A percentile compares a stretch with the other conserved stretches of the same genome.
phyloP scores from a whole-genome alignment of 2,113 vertebrate species.

The Rhinichthys klamathensis region DNA sequence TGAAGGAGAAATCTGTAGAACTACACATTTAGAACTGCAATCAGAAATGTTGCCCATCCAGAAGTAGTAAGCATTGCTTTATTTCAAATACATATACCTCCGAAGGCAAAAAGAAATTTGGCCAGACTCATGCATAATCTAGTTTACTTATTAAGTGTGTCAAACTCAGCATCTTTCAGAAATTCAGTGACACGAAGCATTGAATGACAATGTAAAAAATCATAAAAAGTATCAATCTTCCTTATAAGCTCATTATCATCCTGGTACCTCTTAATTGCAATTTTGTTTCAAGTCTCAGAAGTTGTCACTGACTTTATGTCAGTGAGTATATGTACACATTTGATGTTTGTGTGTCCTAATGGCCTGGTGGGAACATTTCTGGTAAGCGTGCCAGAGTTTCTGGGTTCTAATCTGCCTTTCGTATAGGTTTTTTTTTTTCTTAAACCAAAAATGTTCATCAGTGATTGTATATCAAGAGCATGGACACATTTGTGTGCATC shows the following conservation, averaged over 20 bases:
- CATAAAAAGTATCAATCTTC: too few species aligned
- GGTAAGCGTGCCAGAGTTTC: too few species aligned
- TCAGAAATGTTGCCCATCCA: not conserved
- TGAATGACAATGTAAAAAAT: not conserved
- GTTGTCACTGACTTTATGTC: too few species aligned
- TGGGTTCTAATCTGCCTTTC: too few species aligned
- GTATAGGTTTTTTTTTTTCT: too few species aligned
- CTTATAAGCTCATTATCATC: not conserved
- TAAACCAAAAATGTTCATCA: too few species aligned
- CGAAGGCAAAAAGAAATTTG: not conserved
- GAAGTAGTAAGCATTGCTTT: not conserved
- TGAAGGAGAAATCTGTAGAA: constrained; percentile 54
- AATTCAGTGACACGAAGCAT: not conserved
- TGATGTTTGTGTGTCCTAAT: too few species aligned
- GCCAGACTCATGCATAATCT: not conserved
- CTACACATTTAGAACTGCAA: constrained; percentile 27
- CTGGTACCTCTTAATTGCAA: not conserved
- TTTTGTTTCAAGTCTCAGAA: not conserved
- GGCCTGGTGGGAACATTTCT: too few species aligned
- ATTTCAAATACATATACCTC: not conserved
- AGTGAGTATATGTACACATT: too few species aligned
- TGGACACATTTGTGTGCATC: too few species aligned
- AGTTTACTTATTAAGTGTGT: not conserved
- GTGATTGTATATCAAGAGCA: too few species aligned
- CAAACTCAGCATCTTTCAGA: not conserved